These are phyloP conservation scores for Oreonectes daqikongensis DNA, from an alignment of 2,797 vertebrate genomes.

Conservation along the genomic window DNA sequence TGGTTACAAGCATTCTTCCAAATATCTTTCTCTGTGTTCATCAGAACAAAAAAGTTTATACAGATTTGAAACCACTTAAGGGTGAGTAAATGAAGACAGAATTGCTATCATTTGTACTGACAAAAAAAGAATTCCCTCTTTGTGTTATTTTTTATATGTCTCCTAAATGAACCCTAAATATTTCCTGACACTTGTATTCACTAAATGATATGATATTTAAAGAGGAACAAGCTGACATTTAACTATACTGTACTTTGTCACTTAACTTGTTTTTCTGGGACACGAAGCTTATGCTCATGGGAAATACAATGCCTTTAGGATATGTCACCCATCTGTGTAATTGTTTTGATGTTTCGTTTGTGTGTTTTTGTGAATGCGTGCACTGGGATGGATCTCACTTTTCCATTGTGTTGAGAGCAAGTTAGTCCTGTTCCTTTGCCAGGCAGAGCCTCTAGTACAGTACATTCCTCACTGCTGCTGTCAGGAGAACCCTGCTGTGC, in stretches of 20 bases:
- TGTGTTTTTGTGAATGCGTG: slow-evolving; percentile 18
- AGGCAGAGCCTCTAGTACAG: slow-evolving; percentile 92
- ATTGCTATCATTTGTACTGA: too few relatives aligned
- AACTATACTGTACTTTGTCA: background rate
- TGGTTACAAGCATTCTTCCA: too few relatives aligned
- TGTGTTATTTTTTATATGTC: background rate
- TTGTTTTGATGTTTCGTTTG: slow-evolving; percentile 5
- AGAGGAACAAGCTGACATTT: slow-evolving; percentile 19
- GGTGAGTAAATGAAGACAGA: too few relatives aligned
- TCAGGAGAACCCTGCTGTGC: slow-evolving; percentile 92
- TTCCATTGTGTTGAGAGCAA: slow-evolving; percentile 90
- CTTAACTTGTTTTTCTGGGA: slow-evolving; percentile 15
- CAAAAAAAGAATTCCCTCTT: too few relatives aligned
- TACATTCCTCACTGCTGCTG: slow-evolving; percentile 93
- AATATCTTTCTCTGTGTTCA: too few relatives aligned
- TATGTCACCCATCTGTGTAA: slow-evolving; percentile 43
- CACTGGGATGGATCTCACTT: slow-evolving; percentile 75
- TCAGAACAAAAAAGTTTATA: too few relatives aligned
- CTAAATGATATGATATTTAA: too few relatives aligned
- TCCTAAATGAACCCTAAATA: background rate
- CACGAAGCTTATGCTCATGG: slow-evolving; percentile 28
- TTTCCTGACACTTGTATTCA: too few relatives aligned
- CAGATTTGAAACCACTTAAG: too few relatives aligned
- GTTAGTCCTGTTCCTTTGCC: slow-evolving; percentile 81
- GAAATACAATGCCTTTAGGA: slow-evolving; percentile 39